A percentile compares a stretch with the other conserved stretches of the same genome.
Conservation (phyloP, 2,113 vertebrate species). For the Gila orcuttii region DNA sequence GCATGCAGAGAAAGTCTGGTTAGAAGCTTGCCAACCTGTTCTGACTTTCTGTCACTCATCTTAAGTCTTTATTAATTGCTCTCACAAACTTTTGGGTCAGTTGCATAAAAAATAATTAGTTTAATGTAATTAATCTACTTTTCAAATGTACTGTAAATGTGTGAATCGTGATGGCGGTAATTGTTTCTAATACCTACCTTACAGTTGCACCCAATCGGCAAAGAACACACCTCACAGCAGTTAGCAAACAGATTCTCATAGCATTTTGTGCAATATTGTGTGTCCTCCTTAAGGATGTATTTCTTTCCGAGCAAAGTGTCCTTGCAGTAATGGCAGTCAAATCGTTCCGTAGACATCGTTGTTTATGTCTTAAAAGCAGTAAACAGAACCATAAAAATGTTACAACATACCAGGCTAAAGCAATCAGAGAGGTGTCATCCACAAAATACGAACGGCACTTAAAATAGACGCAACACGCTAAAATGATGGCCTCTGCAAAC, state of each 20-base stretch:
- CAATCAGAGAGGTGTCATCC: neutral
- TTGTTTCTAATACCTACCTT: constrained; percentile 80
- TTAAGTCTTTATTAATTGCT: neutral
- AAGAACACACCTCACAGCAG: constrained; percentile 86
- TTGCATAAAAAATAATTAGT: neutral
- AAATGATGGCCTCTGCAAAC: constrained; percentile 3
- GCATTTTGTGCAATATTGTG: constrained; percentile 87
- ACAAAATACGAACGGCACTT: neutral
- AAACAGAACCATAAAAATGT: constrained; percentile 24
- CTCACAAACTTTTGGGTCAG: neutral
- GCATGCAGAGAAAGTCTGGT: constrained; percentile 27
- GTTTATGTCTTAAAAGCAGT: constrained; percentile 44
- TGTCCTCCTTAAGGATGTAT: constrained; percentile 86
- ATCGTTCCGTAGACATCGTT: constrained; percentile 79
- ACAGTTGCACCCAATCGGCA: constrained; percentile 83
- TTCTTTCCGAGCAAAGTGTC: constrained; percentile 88
- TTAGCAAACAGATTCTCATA: constrained; percentile 89
- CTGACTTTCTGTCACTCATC: neutral
- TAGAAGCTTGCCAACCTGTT: neutral
- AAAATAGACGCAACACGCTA: neutral
- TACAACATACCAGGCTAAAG: constrained; percentile 29
- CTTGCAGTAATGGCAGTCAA: constrained; percentile 91
- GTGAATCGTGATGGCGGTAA: neutral
- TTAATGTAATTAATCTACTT: neutral
- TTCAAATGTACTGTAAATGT: neutral